A percentile compares a stretch with the other conserved stretches of the same genome.
Evolutionary conservation across 2,797 vertebrate species (phyloP).

Genomic region (Pangasius mekongensis): DNA sequence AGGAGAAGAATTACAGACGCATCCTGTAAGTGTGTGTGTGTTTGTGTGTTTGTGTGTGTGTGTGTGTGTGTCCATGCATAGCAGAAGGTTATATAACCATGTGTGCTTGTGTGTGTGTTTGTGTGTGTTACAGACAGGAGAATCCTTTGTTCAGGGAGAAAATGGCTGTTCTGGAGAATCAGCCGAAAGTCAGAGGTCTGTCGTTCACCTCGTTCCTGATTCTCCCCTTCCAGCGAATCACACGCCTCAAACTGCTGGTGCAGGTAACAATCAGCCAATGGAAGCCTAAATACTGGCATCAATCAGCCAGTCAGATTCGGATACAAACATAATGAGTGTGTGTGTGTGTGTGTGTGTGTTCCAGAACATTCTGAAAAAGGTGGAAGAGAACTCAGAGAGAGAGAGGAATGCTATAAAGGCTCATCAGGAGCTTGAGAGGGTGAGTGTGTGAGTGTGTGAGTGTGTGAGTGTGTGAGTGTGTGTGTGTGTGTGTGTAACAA

Average conservation of each 20-base stretch:
- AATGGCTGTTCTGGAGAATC: constrained; percentile 84
- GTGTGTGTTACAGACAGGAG: constrained; percentile 80
- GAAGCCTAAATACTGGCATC: constrained; percentile 74
- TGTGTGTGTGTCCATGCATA: neutral
- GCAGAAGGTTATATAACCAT: neutral
- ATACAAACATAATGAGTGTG: neutral
- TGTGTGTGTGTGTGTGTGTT: constrained; percentile 20
- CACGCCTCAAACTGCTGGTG: constrained; percentile 90
- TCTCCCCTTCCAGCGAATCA: constrained; percentile 96
- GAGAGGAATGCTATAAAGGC: constrained; percentile 87
- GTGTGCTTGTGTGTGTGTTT: constrained; percentile 4
- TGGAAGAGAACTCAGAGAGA: constrained; percentile 86
- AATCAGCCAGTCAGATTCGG: neutral
- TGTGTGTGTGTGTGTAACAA: constrained; percentile 29
- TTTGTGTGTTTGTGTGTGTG: neutral
- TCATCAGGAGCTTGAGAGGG: constrained; percentile 89
- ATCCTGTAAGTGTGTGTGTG: constrained; percentile 83
- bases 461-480: constrained; percentile 70
- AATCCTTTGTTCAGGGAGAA: constrained; percentile 87
- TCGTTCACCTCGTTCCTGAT: constrained; percentile 96
- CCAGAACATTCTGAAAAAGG: constrained; percentile 95
- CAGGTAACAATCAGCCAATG: constrained; percentile 76
- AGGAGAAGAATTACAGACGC: constrained; percentile 92
- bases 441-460: constrained; percentile 65
- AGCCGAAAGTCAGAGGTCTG: constrained; percentile 87